Evolutionary conservation across 2,113 vertebrate genomes (phyloP).

Genomic region (Monopterus albus): DNA sequence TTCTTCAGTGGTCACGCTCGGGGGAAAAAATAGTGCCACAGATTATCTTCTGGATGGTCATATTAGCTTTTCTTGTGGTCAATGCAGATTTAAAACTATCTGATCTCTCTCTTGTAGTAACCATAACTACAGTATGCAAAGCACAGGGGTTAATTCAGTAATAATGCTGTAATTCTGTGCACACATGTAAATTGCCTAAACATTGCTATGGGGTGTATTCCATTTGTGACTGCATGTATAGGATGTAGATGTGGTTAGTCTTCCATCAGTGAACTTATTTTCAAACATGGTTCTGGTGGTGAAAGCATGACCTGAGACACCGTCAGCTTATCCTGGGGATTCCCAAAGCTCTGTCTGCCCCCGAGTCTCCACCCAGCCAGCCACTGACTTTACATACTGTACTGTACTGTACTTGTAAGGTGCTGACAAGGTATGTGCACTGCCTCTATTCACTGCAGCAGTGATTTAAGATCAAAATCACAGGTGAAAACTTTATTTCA

Average conservation of each 20-base stretch:
- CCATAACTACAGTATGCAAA: neutral
- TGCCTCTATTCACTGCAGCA: neutral
- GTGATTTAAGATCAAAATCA: neutral
- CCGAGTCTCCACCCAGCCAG: neutral
- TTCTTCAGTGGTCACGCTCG: conserved; percentile 23
- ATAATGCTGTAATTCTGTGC: too few relatives aligned
- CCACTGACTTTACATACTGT: too few relatives aligned
- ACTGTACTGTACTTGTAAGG: neutral
- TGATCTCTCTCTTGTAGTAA: neutral
- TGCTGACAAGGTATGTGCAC: neutral
- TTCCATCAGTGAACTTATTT: too few relatives aligned
- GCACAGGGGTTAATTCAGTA: too few relatives aligned
- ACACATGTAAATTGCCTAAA: too few relatives aligned
- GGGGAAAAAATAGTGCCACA: neutral
- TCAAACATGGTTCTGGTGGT: too few relatives aligned
- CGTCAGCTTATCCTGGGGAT: neutral
- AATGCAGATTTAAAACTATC: neutral
- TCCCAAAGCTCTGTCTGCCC: neutral
- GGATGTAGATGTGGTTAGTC: too few relatives aligned
- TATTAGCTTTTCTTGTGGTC: neutral
- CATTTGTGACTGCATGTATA: too few relatives aligned
- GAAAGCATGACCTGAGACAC: neutral
- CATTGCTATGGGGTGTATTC: too few relatives aligned
- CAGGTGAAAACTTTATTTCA: neutral
- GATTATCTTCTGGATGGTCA: conserved; percentile 7